Base-by-base conservation (phyloP, 2,113 vertebrate genomes). In the Austrofundulus limnaeus region DNA sequence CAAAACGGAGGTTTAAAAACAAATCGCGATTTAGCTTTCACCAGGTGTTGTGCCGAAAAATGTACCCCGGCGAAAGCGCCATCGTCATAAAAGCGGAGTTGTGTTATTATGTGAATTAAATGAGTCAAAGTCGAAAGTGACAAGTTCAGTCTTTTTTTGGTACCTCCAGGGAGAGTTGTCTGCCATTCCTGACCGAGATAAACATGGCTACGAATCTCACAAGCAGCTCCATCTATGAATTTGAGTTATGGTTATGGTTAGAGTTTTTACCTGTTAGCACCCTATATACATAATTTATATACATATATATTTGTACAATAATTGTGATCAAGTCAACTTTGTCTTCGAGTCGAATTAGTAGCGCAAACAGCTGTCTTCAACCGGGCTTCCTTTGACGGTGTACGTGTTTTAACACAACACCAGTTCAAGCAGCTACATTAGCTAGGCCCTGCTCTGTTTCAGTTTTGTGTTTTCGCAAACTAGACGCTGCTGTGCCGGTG, bases 361-460 rank as follows among this genome's bases (percentile, higher is more conserved):
- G 11, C 7, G 42, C 1, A 20, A 46, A 11, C 17, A 20, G 11
- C 43, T 46, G 43, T 14, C n/a, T 1, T 10, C n/a, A 11, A 46
- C 10, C 20, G n/a, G 9, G 43, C n/a, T n/a, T 46, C 31, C 31
- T 10, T 2, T 11, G 43, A 3, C 43, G 16, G 11, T n/a, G 43
- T 46, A 20, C 43, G 2, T 20, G 19, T 46, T 20, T 46, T n/a
- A 10, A 10, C n/a, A 46, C n/a, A 46, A 46, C 43, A 46, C 31
- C 31, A 20, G 31, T 13, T 14, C 46, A 54, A 42, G 23, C 69
- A 43, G 77, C 77, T 68, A 15, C 54, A 41, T 48, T 46, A 61
- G 63, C 63, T 50, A 46, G 31, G 76, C 72, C 75, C 83, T 19
- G 23, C 24, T 46, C 60, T 46, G 39, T 62, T 48, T 55, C 53